Conservation (phyloP, 2,888 invertebrate genomes). For the Heteromyza rotundicornis region DNA sequence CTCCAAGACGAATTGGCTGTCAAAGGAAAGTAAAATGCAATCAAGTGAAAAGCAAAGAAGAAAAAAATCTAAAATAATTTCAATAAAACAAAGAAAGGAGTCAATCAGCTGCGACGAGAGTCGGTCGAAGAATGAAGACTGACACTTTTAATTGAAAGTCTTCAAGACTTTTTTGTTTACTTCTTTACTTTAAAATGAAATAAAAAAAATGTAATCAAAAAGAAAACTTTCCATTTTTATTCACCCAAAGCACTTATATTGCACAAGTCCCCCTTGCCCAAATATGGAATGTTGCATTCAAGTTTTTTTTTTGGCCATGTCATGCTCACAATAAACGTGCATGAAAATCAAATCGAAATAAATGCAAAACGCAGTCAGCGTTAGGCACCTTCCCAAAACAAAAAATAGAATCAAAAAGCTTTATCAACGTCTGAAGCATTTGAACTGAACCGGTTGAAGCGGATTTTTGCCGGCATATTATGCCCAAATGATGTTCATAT, state of each 20-base stretch:
- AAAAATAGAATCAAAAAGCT: neutral
- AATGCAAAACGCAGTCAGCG: neutral
- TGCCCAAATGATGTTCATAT: neutral
- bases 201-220: neutral
- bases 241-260: neutral
- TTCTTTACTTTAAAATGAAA: neutral
- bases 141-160: neutral
- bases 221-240: neutral
- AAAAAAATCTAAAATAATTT: no score
- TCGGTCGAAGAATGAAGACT: neutral
- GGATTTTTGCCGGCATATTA: neutral
- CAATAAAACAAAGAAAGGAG: no score
- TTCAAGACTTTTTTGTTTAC: neutral
- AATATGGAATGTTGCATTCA: neutral
- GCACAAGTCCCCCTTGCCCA: neutral
- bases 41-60: slow-evolving; percentile 9
- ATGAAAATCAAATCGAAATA: neutral
- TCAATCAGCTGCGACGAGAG: no score
- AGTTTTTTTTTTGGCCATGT: neutral
- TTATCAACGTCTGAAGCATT: neutral
- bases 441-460: neutral
- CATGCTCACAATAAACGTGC: neutral
- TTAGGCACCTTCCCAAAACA: neutral
- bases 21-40: no score
- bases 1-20: no score